Percentiles rank a stretch among this genome's conserved stretches.
These are phyloP conservation scores for Napeogenes sylphis DNA, from an alignment of 2,888 invertebrate species.

Conservation along the genomic window DNA sequence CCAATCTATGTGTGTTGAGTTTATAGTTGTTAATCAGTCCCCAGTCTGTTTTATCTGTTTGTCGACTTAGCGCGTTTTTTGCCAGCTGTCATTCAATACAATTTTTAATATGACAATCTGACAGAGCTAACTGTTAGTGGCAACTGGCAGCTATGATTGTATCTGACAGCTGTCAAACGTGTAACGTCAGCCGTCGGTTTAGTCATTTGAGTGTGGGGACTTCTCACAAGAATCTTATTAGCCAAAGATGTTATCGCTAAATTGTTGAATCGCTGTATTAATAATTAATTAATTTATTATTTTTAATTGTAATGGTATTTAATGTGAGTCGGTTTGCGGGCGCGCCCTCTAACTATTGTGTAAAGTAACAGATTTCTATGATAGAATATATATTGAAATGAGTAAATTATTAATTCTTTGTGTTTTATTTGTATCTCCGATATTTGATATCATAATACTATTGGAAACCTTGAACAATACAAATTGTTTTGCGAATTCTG, in stretches of 20 bases:
- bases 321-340: conserved; percentile 39
- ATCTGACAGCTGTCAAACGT: conserved; percentile 13
- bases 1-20: conserved; percentile 4
- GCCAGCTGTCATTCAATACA: conserved; percentile 19
- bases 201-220: conserved; percentile 15
- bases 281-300: conserved; percentile 46
- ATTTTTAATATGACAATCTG: conserved; percentile 29
- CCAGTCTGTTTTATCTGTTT: conserved; percentile 23
- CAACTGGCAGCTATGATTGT: conserved; percentile 7
- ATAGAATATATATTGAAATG: conserved; percentile 70
- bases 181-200: conserved; percentile 3
- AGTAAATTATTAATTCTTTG: conserved; percentile 53
- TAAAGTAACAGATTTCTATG: conserved; percentile 67
- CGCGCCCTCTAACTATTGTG: conserved; percentile 42
- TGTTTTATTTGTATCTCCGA: conserved; percentile 41
- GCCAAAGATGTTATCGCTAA: conserved; percentile 61
- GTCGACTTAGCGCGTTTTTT: conserved; percentile 24
- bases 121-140: conserved; percentile 11
- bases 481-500: too few relatives aligned
- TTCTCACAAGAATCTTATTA: conserved; percentile 55
- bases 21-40: conserved; percentile 11
- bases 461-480: too few relatives aligned
- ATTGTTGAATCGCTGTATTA: conserved; percentile 50
- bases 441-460: too few relatives aligned
- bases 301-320: conserved; percentile 46